Evolutionary conservation across 2,888 invertebrate genomes (phyloP).

Genomic region (Protonemura montana): DNA sequence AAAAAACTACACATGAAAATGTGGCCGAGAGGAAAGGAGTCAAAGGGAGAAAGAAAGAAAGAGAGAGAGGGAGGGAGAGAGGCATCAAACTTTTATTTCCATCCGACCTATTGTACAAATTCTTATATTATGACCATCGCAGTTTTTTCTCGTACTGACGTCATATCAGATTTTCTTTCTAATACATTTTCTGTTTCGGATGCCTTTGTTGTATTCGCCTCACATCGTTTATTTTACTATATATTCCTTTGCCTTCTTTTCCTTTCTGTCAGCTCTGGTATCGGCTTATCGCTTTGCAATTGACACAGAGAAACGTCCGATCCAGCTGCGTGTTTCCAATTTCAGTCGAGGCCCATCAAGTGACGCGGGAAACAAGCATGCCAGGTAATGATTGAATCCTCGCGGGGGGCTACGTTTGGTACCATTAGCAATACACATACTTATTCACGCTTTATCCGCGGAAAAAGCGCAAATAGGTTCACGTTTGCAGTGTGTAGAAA

Average conservation of each 20-base stretch:
- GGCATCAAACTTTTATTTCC: background rate
- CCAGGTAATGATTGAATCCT: background rate
- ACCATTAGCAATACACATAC: background rate
- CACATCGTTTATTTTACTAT: background rate
- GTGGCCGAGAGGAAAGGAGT: background rate
- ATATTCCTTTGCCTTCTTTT: background rate
- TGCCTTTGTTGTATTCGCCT: background rate
- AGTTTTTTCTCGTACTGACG: background rate
- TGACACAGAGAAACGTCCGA: background rate
- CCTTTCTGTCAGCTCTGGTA: background rate
- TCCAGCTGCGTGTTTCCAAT: conserved; percentile 4
- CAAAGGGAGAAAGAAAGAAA: background rate
- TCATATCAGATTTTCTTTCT: conserved; percentile 7
- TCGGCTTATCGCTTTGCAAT: background rate
- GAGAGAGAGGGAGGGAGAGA: background rate
- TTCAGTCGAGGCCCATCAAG: background rate
- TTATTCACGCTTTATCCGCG: background rate
- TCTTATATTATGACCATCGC: background rate
- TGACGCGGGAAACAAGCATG: background rate
- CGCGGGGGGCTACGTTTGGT: background rate
- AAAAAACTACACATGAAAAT: background rate
- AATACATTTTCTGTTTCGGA: conserved; percentile 2
- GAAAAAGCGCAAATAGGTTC: background rate
- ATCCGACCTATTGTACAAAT: background rate
- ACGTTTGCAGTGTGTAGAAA: background rate